Base-by-base conservation (phyloP, 2,113 vertebrate genomes). In the Alaudala cheleensis region DNA sequence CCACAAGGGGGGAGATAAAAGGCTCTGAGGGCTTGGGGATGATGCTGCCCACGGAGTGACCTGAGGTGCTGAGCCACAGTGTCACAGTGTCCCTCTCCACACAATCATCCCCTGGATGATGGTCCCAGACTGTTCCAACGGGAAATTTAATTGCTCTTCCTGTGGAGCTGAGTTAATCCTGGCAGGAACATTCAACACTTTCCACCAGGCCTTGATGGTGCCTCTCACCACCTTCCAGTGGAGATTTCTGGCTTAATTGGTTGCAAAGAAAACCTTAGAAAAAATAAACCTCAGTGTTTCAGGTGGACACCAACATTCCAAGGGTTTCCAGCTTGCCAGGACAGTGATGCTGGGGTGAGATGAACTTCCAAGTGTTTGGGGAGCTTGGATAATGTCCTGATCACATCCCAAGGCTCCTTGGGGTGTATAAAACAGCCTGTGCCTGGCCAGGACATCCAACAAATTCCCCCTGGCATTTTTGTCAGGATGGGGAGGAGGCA, bases 41-140 rank as follows among this genome's bases (percentile, higher is more conserved):
- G 1, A 5, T 18, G 8, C 28, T 73, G 73, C 76, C 65, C 72
- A 19, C 0, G 0, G 23, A 17, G 33, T 33, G 28, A 44, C 10
- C 29, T 47, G 69, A 42, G 42, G 51, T 5, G 44, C 37, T 47
- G 64, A 45, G 53, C 24, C 74, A 77, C 61, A 45, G 39, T 25
- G 70, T 20, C 70, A 80, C 4, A 16, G 15, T 7, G 5, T 2
- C 69, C 12, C 29, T 29, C 22, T 11, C 54, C 19, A 2, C 1
- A 11, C 47, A 12, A 44, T 21, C 40, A 9, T 9, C 72, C 39
- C 34, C 19, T 20, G 56, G 33, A 20, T 1, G 2, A 24, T 9
- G 34, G 6, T 9, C 60, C 64, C 33, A 11, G n/a, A 2, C 19
- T 74, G 37, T 26, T 54, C 24, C 28, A 23, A 61, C 14, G 14